Evolutionary conservation across 2,797 vertebrate species (phyloP).

Genomic region (Acanthiza pusilla): DNA sequence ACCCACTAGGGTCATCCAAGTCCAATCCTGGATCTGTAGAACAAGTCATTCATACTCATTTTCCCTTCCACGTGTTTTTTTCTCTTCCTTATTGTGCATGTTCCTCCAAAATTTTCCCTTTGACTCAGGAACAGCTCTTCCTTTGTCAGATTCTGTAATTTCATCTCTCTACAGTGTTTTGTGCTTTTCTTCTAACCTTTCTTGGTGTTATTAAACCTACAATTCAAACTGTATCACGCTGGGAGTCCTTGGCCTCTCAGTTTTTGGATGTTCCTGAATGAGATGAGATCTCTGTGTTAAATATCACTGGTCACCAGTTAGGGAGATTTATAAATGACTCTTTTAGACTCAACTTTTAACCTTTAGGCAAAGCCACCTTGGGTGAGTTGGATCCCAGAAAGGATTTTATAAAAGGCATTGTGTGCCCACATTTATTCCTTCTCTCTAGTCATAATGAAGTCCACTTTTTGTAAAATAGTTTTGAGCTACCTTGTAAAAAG

Average conservation of each 20-base stretch:
- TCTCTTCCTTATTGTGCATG: neutral
- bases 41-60: neutral
- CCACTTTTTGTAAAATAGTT: neutral
- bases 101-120: neutral
- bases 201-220: neutral
- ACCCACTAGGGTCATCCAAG: neutral
- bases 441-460: neutral
- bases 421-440: neutral
- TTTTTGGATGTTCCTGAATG: neutral
- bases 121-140: neutral
- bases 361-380: neutral
- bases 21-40: neutral
- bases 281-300: neutral
- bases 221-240: neutral
- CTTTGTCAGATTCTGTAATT: neutral
- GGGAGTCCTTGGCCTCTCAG: neutral
- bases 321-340: neutral
- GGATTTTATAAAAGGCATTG: neutral
- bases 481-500: neutral
- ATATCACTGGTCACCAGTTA: neutral
- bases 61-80: fast-evolving
- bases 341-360: neutral
- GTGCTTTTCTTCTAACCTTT: neutral
- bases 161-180: neutral
- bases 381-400: neutral